A percentile compares a stretch with the other conserved stretches of the same genome.
These are phyloP conservation scores for Lepidonotus clava DNA, from an alignment of 2,888 invertebrate species.

Conservation along the genomic window DNA sequence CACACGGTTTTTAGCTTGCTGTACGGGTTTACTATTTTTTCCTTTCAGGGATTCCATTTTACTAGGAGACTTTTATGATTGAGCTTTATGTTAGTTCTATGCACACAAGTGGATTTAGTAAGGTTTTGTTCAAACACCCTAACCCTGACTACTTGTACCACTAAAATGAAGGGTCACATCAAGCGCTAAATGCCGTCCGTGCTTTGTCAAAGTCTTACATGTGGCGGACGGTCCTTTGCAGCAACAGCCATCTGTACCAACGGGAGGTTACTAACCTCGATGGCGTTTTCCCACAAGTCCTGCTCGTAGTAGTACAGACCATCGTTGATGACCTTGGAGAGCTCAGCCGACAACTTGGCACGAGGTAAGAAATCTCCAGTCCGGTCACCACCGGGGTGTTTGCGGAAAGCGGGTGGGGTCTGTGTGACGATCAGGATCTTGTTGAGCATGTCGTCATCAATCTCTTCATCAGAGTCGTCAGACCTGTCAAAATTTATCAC, in stretches of 20 bases:
- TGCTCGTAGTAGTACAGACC: conserved; percentile 98
- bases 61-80: too few relatives aligned
- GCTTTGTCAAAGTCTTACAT: conserved; percentile 39
- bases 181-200: too few relatives aligned
- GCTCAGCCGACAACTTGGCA: conserved; percentile 95
- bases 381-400: conserved; percentile 94
- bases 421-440: conserved; percentile 97
- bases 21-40: too few relatives aligned
- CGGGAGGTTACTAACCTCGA: conserved; percentile 52
- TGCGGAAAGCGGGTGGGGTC: conserved; percentile 83
- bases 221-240: neutral
- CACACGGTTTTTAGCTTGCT: too few relatives aligned
- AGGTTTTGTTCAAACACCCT: too few relatives aligned
- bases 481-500: conserved; percentile 60
- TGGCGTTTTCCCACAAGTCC: conserved; percentile 89
- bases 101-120: too few relatives aligned
- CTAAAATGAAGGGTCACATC: too few relatives aligned
- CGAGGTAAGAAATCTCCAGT: conserved; percentile 94
- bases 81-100: too few relatives aligned
- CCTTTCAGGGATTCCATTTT: too few relatives aligned
- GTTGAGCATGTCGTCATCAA: conserved; percentile 95
- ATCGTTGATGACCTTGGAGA: conserved; percentile 97
- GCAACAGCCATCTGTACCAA: neutral
- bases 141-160: too few relatives aligned
- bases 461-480: conserved; percentile 88